Conservation (phyloP, 2,888 invertebrate species). For the Mythimna lalbum region DNA sequence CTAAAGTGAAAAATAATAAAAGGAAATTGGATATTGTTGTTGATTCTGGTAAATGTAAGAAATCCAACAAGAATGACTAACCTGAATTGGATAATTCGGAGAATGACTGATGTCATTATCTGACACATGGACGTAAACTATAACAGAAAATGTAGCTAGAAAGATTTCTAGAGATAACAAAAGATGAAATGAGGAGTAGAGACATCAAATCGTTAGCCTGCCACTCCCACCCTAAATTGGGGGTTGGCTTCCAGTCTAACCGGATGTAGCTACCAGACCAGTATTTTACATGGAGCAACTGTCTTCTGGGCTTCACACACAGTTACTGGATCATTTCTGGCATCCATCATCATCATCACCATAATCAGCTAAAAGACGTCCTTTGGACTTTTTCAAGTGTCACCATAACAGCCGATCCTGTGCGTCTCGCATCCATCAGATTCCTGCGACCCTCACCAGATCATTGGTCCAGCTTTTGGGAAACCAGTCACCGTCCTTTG, state of each 20-base stretch:
- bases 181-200: not conserved
- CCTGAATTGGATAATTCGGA: not conserved
- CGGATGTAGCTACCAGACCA: not conserved
- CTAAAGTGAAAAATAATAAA: slow-evolving; percentile 40
- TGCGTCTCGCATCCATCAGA: too few species aligned
- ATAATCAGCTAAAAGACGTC: too few species aligned
- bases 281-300: too few species aligned
- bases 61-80: slow-evolving; percentile 18
- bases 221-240: too few species aligned
- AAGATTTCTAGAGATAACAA: not conserved
- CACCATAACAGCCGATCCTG: too few species aligned
- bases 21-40: slow-evolving; percentile 42
- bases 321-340: too few species aligned
- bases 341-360: too few species aligned
- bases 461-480: too few species aligned
- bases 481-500: too few species aligned
- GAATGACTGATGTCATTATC: slow-evolving; percentile 19
- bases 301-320: too few species aligned
- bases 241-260: not conserved
- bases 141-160: not conserved
- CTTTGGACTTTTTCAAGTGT: too few species aligned
- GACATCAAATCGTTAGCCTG: not conserved
- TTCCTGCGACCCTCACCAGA: too few species aligned
- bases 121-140: slow-evolving; percentile 28
- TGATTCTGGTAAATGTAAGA: slow-evolving; percentile 22